Base-by-base conservation (phyloP, 2,797 vertebrate genomes). In the Parambassis ranga region DNA sequence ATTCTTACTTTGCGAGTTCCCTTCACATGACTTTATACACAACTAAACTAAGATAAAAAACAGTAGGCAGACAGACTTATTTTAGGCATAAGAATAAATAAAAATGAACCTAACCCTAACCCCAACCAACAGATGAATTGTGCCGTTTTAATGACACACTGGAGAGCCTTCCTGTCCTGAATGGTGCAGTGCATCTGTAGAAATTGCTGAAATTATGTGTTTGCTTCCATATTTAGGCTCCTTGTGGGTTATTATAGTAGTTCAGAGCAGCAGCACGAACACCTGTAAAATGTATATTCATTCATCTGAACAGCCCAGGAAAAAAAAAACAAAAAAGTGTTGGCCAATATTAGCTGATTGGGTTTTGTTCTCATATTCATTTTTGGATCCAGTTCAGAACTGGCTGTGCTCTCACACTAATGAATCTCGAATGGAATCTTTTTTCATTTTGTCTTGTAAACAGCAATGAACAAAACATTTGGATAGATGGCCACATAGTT, bases 161-260 rank as follows among this genome's bases (percentile, higher is more conserved):
- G n/a, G n/a, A n/a, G n/a, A n/a, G n/a, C 5, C 20, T n/a, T 41
- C 10, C 41, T 42, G 35, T 28, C 24, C n/a, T n/a, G n/a, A n/a
- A n/a, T n/a, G n/a, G n/a, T n/a, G n/a, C n/a, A n/a, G n/a, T n/a
- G n/a, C n/a, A n/a, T n/a, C n/a, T n/a, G n/a, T n/a, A n/a, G n/a
- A n/a, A n/a, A n/a, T n/a, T n/a, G n/a, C n/a, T n/a, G n/a, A n/a
- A n/a, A n/a, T n/a, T n/a, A n/a, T 66, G 28, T 33, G 22, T 31
- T 30, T 4, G 37, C 2, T 35, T 53, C 52, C 61, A 64, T 70
- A 73, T 75, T 58, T 44, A 56, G 14, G 2, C 27, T 58, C 3
- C n/a, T 10, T 23, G 8, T 10, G 37, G 19, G n/a, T 51, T 57
- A 55, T 68, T 49, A 69, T 23, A 23, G 39, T 24, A 15, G 4